Evolutionary conservation across 2,888 invertebrate species (phyloP), one percentile per base, ranked within the genome.

Genomic region (Drosophila helvetica): DNA sequence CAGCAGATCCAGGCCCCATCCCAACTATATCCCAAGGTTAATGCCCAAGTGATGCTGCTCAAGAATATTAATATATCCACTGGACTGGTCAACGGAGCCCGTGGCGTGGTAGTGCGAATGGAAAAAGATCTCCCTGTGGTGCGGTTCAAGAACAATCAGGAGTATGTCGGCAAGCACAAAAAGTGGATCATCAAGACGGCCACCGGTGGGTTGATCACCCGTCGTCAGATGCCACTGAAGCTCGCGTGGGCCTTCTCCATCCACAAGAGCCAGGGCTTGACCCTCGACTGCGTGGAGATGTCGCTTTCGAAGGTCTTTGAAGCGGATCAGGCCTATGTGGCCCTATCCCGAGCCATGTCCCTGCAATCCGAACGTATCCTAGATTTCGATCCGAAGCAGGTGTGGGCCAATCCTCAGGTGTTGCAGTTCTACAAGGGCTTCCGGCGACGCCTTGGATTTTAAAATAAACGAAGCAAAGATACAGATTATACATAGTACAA

Each of bases 171-270:
- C 3, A 95, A 95, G 85, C 93, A 94, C 65, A 97, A 98, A 89
- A 94, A 96, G 69, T 98, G 97, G 97, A 94, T 94, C 60, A 94
- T 98, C 0, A 96, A 95, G 91, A 95, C 95, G 56, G 92, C 94
- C 0, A 92, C 92, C 74, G 94, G 94, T 0, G 91, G 92, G 8
- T 77, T 93, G 3, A 80, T 94, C 1, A 93, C 93, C 64, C 92
- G 94, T 2, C 92, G 92, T 55, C 98, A 98, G 92, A 92, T 99
- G 6, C 98, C 99, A 0, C 92, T 99, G 0, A 97, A 97, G 89
- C 93, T 99, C 18, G 98, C 98, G 17, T 99, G 98, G 98, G 98
- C 98, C 0, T 98, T 99, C 92, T 98, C 98, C 2, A 98, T 99
- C 85, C 99, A 99, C 91, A 99, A 99, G 92, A 98, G 98, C 63